Evolutionary conservation across 2,797 vertebrate genomes (phyloP), one percentile per base, ranked within the genome.

Genomic region (Rhinella marina): DNA sequence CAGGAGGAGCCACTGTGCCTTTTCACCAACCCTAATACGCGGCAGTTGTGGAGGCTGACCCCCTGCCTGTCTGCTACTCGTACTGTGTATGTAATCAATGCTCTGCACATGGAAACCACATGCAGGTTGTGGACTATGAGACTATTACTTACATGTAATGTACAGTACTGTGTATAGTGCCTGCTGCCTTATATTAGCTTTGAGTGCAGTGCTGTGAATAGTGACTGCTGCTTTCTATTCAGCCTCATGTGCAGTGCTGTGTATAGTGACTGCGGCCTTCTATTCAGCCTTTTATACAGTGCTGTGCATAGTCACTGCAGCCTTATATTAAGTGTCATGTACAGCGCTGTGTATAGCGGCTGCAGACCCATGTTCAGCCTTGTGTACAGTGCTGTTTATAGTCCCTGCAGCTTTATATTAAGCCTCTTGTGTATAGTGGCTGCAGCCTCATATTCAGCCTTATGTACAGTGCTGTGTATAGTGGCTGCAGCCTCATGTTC

Each of bases 1-100:
- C 12, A 1, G 25, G 52, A 50, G n/a, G 14, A 80, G 57, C 41
- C 66, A 10, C 62, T 56, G 82, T 88, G 87, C 87, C 82, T 88
- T 88, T 41, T 72, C 32, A 25, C 27, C 3, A 27, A n/a, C 61
- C 79, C 61, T 17, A 66, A 64, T 81, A 81, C 50, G n/a, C 81
- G 54, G 52, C n/a, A 25, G 50, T 11, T 16, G 7, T 25, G 64
- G 50, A 13, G 48, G 14, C 13, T 12, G 62, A 19, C 8, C 56
- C 62, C 32, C 80, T 41, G 59, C 25, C 21, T 21, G 23, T 62
- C 61, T 59, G 66, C 68, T 12, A 7, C 50, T 50, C n/a, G 52
- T 48, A 50, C 72, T 50, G 72, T 52, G 72, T 19, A 23, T 75
- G 41, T 48, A 50, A 12, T 21, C 19, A 21, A 75, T 13, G 41